phyloP scores from a whole-genome alignment of 1,140 invertebrate genomes.

The Ceratoteleas bidentatus region DNA sequence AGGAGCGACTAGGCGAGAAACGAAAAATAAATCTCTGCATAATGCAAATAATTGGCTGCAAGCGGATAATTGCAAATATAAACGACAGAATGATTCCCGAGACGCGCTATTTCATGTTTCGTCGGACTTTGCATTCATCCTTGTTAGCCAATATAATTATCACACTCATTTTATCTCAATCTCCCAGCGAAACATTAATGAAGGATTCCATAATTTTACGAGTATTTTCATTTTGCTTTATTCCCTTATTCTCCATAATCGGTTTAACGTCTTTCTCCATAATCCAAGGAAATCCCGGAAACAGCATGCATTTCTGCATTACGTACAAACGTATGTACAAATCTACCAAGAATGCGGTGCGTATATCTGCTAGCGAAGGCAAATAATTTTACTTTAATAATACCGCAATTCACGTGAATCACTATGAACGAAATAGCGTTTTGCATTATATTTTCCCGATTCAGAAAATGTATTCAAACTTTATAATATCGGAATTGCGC shows the following conservation, averaged over 20 bases:
- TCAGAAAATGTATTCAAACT: slow-evolving; percentile 26
- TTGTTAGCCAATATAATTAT: slow-evolving; percentile 45
- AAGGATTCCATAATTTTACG: slow-evolving; percentile 54
- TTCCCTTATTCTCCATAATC: slow-evolving; percentile 51
- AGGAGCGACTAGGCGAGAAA: not conserved
- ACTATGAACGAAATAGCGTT: slow-evolving; percentile 34
- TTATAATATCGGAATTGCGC: slow-evolving; percentile 17
- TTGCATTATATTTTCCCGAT: slow-evolving; percentile 39
- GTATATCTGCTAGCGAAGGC: slow-evolving; percentile 35
- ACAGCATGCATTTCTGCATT: slow-evolving; percentile 53
- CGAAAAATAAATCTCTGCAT: not conserved
- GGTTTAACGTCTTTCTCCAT: slow-evolving; percentile 56
- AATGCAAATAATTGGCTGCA: slow-evolving; percentile 4
- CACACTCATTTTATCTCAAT: slow-evolving; percentile 49
- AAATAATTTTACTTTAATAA: slow-evolving; percentile 56
- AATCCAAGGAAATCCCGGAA: slow-evolving; percentile 59
- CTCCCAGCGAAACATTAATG: slow-evolving; percentile 30
- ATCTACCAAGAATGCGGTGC: slow-evolving; percentile 41
- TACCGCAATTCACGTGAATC: slow-evolving; percentile 33
- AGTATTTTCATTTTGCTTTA: slow-evolving; percentile 59
- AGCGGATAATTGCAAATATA: slow-evolving; percentile 11
- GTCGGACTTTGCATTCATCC: slow-evolving; percentile 14
- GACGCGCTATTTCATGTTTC: slow-evolving; percentile 12
- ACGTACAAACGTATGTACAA: slow-evolving; percentile 57
- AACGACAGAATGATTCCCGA: slow-evolving; percentile 13